phyloP scores from a whole-genome alignment of 1,140 invertebrate genomes.

The Sarcophaga peregrina region DNA sequence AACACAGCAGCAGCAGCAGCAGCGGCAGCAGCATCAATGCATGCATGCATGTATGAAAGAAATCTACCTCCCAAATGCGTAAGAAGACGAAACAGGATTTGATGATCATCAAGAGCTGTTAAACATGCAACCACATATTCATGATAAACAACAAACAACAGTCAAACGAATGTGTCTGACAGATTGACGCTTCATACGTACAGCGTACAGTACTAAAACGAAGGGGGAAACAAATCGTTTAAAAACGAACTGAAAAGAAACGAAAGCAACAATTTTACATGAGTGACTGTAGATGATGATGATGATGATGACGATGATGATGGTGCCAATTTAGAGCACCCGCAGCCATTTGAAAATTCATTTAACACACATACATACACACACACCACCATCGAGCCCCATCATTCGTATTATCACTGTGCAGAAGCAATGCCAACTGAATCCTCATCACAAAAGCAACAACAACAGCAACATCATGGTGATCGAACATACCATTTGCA shows the following conservation, averaged over 20 bases:
- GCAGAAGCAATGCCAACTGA: no score
- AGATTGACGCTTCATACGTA: slow-evolving; percentile 11
- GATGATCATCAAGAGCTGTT: slow-evolving; percentile 3
- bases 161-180: slow-evolving; percentile 35
- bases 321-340: slow-evolving; percentile 34
- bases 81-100: neutral
- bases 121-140: slow-evolving; percentile 36
- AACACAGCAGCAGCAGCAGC: neutral
- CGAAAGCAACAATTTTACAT: neutral
- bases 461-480: slow-evolving; percentile 34
- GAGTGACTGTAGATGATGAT: slow-evolving; percentile 15
- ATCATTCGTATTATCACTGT: neutral
- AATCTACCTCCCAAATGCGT: slow-evolving; percentile 33
- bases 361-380: neutral
- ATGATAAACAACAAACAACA: slow-evolving; percentile 32
- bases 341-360: slow-evolving; percentile 35
- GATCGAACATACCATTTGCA: slow-evolving; percentile 30
- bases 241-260: no score
- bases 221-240: neutral
- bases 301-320: slow-evolving; percentile 17
- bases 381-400: slow-evolving; percentile 16
- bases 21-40: no score
- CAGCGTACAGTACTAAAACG: neutral
- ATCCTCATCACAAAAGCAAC: neutral
- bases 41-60: neutral